Evolutionary conservation across 1,140 invertebrate genomes (phyloP), one percentile per base, ranked within the genome.

Genomic region (Trypoxylus dichotomus): DNA sequence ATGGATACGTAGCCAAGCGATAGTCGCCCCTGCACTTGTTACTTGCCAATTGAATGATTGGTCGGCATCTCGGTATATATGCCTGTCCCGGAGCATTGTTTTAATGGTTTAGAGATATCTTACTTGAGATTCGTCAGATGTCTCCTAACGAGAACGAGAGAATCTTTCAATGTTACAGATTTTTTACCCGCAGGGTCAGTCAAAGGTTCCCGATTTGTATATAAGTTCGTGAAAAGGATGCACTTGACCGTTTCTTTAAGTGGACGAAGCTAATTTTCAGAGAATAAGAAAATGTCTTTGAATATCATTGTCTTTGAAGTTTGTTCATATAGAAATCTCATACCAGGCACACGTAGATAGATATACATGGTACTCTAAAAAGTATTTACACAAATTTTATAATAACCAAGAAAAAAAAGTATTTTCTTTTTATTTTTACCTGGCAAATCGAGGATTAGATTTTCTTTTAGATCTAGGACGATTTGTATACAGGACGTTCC

Each of bases 101-200:
- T 74, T 74, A 74, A 74, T 74, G 72, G 72, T 74, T 54, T 54
- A 32, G 13, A 54, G 76, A 77, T 72, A 60, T 25, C 47, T 63
- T 47, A 71, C 60, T 77, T 77, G 60, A 77, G 42, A 71, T 77
- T 71, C 76, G 76, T 77, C 76, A 77, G 63, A 77, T 77, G 63
- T 77, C 76, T 77, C 68, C 29, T 77, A 77, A 77, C 76, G 63
- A 77, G 76, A 68, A 32, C 32, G 32, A 32, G 32, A 32, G 32
- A 7, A 37, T 71, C 76, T 42, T 72, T 68, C 25, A 43, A 13
- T 76, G 75, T 77, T 71, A 77, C 76, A 71, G 32, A 71, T 71
- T 71, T 71, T 71, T 71, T 24, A 24, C 63, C 63, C 63, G 21
- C 19, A 19, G 25, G 47, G 2, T 21, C 7, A 32, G 47, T 54